A percentile compares a stretch with the other conserved stretches of the same genome.
These are phyloP conservation scores for Mactromeris polynyma DNA, from an alignment of 2,888 invertebrate species.

Conservation along the genomic window DNA sequence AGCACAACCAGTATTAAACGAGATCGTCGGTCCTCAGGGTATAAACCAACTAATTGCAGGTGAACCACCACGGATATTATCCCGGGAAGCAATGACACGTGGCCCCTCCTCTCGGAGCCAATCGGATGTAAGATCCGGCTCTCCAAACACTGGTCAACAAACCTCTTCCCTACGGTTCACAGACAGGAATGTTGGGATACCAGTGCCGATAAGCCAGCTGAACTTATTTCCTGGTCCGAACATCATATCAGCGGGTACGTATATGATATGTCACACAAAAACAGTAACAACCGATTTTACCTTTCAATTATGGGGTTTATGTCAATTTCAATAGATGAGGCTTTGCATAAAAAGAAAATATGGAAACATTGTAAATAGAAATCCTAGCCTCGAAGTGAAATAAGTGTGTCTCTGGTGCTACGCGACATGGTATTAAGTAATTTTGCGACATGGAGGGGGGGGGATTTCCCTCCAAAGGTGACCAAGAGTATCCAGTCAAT, in stretches of 20 bases:
- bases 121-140: background rate
- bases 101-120: background rate
- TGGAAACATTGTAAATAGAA: no score
- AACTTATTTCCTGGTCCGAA: background rate
- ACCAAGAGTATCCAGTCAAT: no score
- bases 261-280: no score
- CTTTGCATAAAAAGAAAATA: no score
- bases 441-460: no score
- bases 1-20: conserved; percentile 49
- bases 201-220: conserved; percentile 29
- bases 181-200: conserved; percentile 23
- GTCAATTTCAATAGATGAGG: no score
- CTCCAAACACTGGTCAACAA: background rate
- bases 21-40: conserved; percentile 58
- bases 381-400: no score
- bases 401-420: no score
- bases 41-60: conserved; percentile 57
- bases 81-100: background rate
- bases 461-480: no score
- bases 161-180: background rate
- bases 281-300: no score
- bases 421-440: no score
- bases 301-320: no score
- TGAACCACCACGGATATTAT: conserved; percentile 50
- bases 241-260: background rate